Evolutionary conservation across 1,140 invertebrate genomes (phyloP).

Genomic region (Heliconius hewitsoni): DNA sequence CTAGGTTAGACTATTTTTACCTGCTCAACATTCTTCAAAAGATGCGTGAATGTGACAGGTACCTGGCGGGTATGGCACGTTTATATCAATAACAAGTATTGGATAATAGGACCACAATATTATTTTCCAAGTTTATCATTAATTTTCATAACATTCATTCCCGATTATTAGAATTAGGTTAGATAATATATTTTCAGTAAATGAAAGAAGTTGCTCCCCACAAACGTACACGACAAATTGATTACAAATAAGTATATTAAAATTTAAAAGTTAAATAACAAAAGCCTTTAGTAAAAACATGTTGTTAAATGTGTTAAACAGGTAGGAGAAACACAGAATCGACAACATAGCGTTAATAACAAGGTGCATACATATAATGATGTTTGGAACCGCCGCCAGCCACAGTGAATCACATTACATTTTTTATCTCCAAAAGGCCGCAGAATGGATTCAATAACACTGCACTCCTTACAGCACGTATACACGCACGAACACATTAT

Average conservation of each 20-base stretch:
- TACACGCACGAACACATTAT: conserved; percentile 63
- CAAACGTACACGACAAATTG: conserved; percentile 4
- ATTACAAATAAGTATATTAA: not conserved
- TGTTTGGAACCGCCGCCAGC: conserved; percentile 73
- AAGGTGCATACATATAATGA: conserved; percentile 68
- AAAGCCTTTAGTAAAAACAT: conserved; percentile 35
- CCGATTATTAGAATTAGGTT: too few relatives aligned
- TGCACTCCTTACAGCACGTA: conserved; percentile 64
- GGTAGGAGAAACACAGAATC: conserved; percentile 38
- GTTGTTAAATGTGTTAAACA: conserved; percentile 42
- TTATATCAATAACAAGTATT: too few relatives aligned
- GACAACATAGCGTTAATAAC: conserved; percentile 65
- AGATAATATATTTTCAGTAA: not conserved
- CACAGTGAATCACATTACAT: conserved; percentile 49
- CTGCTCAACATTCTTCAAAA: too few relatives aligned
- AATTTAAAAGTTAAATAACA: conserved; percentile 2
- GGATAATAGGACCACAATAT: too few relatives aligned
- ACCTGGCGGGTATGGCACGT: too few relatives aligned
- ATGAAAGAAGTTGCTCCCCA: not conserved
- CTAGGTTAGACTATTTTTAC: too few relatives aligned
- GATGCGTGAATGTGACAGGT: too few relatives aligned
- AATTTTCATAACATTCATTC: too few relatives aligned
- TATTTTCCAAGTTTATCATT: too few relatives aligned
- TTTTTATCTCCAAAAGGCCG: conserved; percentile 31
- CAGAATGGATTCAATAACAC: conserved; percentile 52